Conservation (phyloP, 2,888 invertebrate species). For the Crioceris asparagi region DNA sequence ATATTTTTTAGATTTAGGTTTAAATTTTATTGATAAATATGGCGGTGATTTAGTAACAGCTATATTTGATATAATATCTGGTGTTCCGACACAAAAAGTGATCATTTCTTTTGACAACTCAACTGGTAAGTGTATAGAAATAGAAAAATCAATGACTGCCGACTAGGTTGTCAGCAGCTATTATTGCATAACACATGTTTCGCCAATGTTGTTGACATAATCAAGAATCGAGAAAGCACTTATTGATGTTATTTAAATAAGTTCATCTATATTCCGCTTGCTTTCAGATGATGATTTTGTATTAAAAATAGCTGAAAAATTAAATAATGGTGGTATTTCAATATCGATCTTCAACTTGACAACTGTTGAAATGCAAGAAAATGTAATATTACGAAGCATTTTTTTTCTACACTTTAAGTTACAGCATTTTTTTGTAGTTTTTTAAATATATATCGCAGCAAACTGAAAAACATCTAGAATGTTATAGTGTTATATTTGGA, state of each 20-base stretch:
- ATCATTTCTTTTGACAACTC: slow-evolving; percentile 31
- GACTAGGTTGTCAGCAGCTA: too few species aligned
- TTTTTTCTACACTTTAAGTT: background rate
- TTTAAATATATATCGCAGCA: slow-evolving; percentile 41
- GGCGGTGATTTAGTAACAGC: slow-evolving; percentile 33
- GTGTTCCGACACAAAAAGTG: slow-evolving; percentile 30
- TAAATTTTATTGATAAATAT: slow-evolving; percentile 20
- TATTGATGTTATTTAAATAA: too few species aligned
- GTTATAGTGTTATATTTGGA: slow-evolving; percentile 45
- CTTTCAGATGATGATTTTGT: too few species aligned
- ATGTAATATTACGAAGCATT: slow-evolving; percentile 19
- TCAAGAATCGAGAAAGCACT: too few species aligned
- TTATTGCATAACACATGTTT: too few species aligned
- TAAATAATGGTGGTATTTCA: too few species aligned
- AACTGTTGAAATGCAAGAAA: slow-evolving; percentile 27
- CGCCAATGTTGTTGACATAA: too few species aligned
- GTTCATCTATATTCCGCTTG: too few species aligned
- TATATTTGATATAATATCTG: slow-evolving; percentile 30
- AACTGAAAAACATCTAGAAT: slow-evolving; percentile 41
- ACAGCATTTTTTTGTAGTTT: slow-evolving; percentile 36
- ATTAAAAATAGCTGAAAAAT: too few species aligned
- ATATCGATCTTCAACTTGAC: slow-evolving; percentile 32
- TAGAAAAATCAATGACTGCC: too few species aligned
- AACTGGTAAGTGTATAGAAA: too few species aligned
- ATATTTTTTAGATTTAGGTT: slow-evolving; percentile 17